A percentile compares a stretch with the other conserved stretches of the same genome.
Conservation (phyloP, 2,888 invertebrate genomes). For the Coleophora deauratella region DNA sequence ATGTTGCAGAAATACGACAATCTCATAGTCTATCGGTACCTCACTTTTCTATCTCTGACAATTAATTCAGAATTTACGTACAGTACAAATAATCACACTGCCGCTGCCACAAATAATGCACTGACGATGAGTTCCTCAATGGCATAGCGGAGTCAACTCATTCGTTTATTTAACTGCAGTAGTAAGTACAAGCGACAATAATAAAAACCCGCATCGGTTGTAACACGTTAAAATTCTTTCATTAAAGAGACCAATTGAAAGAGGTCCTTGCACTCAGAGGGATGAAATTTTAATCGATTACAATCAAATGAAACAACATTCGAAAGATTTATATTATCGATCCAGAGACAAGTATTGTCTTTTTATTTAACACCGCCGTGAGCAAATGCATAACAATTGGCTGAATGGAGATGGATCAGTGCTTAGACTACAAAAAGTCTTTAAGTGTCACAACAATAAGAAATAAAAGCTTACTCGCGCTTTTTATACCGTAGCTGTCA, state of each 20-base stretch:
- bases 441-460: constrained; percentile 12
- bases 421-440: no score
- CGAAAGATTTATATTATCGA: constrained; percentile 2
- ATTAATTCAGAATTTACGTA: no score
- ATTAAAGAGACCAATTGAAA: constrained; percentile 46
- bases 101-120: no score
- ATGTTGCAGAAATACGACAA: no score
- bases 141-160: constrained; percentile 10
- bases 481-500: constrained; percentile 7
- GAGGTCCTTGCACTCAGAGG: constrained; percentile 50
- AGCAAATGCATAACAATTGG: constrained; percentile 7
- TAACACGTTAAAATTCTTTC: constrained; percentile 39
- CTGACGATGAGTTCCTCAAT: no score
- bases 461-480: constrained; percentile 8
- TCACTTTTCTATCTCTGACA: no score
- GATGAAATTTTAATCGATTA: constrained; percentile 47
- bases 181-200: constrained; percentile 18
- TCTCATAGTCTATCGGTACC: no score
- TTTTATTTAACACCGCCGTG: background rate
- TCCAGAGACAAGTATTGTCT: background rate
- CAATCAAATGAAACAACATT: constrained; percentile 32
- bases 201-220: constrained; percentile 45
- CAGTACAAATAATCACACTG: no score
- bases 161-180: constrained; percentile 30
- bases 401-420: constrained; percentile 8